phyloP scores from a whole-genome alignment of 2,888 invertebrate genomes.

The Drosophila pseudotalamancana region DNA sequence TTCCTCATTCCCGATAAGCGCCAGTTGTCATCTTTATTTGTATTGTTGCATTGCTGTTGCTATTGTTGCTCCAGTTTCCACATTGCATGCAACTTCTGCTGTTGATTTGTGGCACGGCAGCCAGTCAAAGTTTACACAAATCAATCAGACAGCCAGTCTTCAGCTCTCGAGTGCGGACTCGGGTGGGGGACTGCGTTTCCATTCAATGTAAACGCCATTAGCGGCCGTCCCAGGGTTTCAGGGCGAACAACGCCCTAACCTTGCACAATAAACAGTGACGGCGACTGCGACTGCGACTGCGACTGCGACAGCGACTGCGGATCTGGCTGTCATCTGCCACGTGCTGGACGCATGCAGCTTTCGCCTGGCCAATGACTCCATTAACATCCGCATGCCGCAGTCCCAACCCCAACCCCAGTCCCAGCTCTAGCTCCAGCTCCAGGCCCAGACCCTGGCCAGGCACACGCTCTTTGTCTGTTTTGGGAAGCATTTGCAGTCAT shows the following conservation, averaged over 20 bases:
- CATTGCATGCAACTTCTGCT: constrained; percentile 26
- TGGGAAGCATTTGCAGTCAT: constrained; percentile 11
- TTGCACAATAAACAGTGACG: constrained; percentile 54
- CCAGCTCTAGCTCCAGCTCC: no score
- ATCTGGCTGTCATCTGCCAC: constrained; percentile 43
- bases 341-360: constrained; percentile 57
- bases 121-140: constrained; percentile 74
- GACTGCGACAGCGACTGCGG: constrained; percentile 8
- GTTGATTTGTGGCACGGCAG: constrained; percentile 50
- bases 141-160: constrained; percentile 62
- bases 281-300: background rate
- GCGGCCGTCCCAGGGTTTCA: constrained; percentile 30
- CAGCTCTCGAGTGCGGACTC: constrained; percentile 1
- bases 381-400: constrained; percentile 48
- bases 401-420: background rate
- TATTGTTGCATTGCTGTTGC: constrained; percentile 15
- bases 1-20: constrained; percentile 42
- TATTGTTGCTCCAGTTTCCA: constrained; percentile 25
- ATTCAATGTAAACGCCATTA: constrained; percentile 58
- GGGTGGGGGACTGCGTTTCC: background rate
- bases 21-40: constrained; percentile 31
- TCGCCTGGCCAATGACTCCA: constrained; percentile 68
- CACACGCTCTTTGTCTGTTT: constrained; percentile 32
- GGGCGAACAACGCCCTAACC: constrained; percentile 64
- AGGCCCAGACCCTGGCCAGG: background rate